A percentile compares a stretch with the other conserved stretches of the same genome.
Evolutionary conservation across 2,797 vertebrate species (phyloP).

Genomic region (Enteromius afrohamiltoni): DNA sequence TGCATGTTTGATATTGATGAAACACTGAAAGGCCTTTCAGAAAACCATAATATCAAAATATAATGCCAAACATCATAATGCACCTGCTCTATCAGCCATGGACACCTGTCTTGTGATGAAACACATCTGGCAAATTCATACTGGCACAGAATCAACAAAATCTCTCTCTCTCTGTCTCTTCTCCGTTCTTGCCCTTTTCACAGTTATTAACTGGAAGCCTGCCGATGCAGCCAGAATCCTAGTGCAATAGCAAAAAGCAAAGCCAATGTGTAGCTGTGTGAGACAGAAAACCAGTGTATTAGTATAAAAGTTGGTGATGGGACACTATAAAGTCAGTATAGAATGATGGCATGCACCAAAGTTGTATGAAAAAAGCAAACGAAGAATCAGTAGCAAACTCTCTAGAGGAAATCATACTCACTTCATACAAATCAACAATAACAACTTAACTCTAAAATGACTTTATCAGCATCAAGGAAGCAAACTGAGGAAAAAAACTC

Average conservation of each 20-base stretch:
- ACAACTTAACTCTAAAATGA: neutral
- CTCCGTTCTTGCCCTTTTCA: conserved; percentile 41
- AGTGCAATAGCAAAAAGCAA: neutral
- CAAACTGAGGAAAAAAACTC: neutral
- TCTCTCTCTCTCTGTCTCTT: conserved; percentile 27
- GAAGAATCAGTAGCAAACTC: neutral
- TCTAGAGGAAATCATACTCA: neutral
- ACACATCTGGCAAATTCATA: conserved; percentile 44
- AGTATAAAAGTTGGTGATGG: neutral
- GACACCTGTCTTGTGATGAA: conserved; percentile 46
- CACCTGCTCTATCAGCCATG: conserved; percentile 47
- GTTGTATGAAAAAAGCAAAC: neutral
- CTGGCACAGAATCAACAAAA: conserved; percentile 40
- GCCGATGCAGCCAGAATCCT: conserved; percentile 20
- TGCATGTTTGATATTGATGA: conserved; percentile 1
- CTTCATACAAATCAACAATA: neutral
- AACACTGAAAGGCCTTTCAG: conserved; percentile 8
- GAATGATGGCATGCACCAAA: neutral
- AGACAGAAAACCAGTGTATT: conserved; percentile 7
- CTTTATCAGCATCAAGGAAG: neutral
- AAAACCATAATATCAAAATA: conserved; percentile 15
- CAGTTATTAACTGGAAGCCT: conserved; percentile 41
- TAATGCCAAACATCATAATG: conserved; percentile 21
- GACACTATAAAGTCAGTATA: neutral
- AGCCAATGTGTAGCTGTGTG: neutral